Base-by-base conservation (phyloP, 1,140 invertebrate species). In the Drosophila aff. region DNA sequence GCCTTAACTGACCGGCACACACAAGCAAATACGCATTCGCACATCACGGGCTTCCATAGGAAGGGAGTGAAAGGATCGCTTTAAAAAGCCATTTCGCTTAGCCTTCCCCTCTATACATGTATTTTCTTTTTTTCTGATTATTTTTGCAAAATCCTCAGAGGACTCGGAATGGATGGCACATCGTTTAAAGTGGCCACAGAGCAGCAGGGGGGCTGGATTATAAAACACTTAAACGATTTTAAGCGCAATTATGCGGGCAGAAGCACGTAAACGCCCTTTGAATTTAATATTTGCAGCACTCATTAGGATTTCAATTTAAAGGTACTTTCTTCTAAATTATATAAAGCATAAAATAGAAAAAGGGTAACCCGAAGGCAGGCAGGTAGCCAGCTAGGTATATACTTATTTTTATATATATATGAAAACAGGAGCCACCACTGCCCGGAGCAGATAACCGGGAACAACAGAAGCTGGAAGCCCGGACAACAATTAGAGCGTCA, bases 151-250 rank as follows among this genome's bases (percentile, higher is more conserved):
- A 44, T 76, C 38, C 28, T 38, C 44, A 47, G 38, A 33, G 36
- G 43, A 46, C 13, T n/a, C 31, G 15, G 68, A 52, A 72, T 67
- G 74, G 60, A 65, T 76, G 65, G 65, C 63, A 77, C 31, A 61
- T 40, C 63, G 83, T 64, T 87, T 83, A 79, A 89, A 83, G 67
- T 46, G 68, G 59, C 79, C 83, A 82, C 83, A 82, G 80, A 79
- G 80, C 59, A 67, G 31, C 59, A 52, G 11, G n/a, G 60, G 81
- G 60, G 81, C 49, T 61, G 86, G 82, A 90, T 90, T 90, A 90
- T 91, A 90, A 90, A 90, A 91, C 85, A 90, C 85, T 90, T 90
- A 85, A 90, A 72, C 86, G 86, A 82, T 90, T 91, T 90, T 82
- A 90, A 91, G 82, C 85, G 86, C 86, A 91, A 91, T 90, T 90